These are phyloP conservation scores for Chionoecetes opilio DNA, from an alignment of 1,140 invertebrate species.

Conservation along the genomic window DNA sequence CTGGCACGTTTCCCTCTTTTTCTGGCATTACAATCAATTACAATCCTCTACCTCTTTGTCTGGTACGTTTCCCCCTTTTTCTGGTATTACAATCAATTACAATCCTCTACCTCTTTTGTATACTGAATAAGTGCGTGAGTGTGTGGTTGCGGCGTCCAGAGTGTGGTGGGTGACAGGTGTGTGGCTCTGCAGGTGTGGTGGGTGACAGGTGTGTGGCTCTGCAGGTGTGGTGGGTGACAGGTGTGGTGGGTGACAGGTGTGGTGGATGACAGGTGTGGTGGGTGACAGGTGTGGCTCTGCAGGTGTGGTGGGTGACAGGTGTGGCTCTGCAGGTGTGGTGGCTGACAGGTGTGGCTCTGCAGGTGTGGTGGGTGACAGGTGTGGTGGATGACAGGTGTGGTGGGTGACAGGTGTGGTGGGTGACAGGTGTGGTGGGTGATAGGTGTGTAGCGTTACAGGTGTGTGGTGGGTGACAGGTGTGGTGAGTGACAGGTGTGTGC, in stretches of 20 bases:
- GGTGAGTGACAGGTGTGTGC: conserved; percentile 23
- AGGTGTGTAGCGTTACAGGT: conserved; percentile 37
- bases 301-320: conserved; percentile 62
- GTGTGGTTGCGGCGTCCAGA: neutral
- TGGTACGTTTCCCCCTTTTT: too few relatives aligned
- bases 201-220: neutral
- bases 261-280: conserved; percentile 2
- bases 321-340: too few relatives aligned
- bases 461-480: conserved; percentile 55
- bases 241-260: conserved; percentile 36
- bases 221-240: conserved; percentile 62
- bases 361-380: conserved; percentile 20
- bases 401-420: neutral
- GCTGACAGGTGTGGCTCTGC: neutral
- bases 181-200: neutral
- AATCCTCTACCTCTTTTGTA: neutral
- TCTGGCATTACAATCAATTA: neutral
- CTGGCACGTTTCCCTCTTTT: neutral
- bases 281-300: neutral
- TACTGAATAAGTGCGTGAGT: neutral
- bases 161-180: neutral
- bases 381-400: conserved; percentile 43
- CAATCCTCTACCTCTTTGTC: too few relatives aligned
- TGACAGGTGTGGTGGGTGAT: neutral
- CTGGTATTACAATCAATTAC: too few relatives aligned